Percentiles rank a stretch among this genome's conserved stretches.
Conservation (phyloP, 2,113 vertebrate genomes). For the Pachycephala philippinensis region DNA sequence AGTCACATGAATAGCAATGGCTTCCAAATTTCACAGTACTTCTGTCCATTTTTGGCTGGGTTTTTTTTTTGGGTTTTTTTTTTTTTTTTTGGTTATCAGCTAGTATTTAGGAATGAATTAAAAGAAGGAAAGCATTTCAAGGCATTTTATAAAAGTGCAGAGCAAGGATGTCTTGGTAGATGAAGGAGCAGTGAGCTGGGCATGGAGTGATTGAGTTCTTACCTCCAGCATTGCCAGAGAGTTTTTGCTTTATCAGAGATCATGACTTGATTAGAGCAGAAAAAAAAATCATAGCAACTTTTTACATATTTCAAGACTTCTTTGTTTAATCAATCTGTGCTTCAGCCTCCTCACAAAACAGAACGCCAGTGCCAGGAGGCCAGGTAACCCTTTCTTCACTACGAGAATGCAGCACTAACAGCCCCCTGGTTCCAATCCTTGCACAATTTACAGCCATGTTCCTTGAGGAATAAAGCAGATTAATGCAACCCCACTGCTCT, state of each 20-base stretch:
- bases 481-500: background rate
- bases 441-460: fast-evolving
- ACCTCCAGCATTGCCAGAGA: background rate
- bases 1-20: background rate
- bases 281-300: background rate
- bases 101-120: background rate
- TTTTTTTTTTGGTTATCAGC: too few relatives aligned
- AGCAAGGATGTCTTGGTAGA: background rate
- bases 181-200: background rate
- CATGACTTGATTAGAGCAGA: background rate
- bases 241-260: background rate
- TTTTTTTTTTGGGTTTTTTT: background rate
- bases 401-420: background rate
- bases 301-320: background rate
- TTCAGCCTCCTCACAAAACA: background rate
- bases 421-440: background rate
- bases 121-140: background rate
- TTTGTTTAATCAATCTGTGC: background rate
- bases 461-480: background rate
- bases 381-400: background rate
- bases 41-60: background rate
- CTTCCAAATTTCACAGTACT: background rate
- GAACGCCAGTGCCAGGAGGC: background rate
- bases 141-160: background rate
- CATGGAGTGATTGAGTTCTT: fast-evolving